Evolutionary conservation across 2,888 invertebrate genomes (phyloP).

Genomic region (Thera obeliscata): DNA sequence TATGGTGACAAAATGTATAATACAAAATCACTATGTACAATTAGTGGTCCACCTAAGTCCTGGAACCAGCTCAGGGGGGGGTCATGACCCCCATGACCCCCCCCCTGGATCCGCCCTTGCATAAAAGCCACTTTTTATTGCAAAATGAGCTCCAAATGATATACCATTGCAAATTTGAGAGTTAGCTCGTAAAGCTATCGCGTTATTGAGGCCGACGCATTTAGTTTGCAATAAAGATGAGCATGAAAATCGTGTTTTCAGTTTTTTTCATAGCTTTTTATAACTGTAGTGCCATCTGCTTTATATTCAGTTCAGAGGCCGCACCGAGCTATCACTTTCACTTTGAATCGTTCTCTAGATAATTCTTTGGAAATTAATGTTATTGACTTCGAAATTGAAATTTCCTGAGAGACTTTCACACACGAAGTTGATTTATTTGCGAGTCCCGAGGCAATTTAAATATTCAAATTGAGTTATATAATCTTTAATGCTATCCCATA

Average conservation of each 20-base stretch:
- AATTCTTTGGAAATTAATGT: constrained; percentile 46
- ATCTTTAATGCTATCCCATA: constrained; percentile 13
- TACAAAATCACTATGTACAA: too few relatives aligned
- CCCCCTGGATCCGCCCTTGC: too few relatives aligned
- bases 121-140: constrained; percentile 44
- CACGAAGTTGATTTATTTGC: constrained; percentile 33
- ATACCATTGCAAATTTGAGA: constrained; percentile 64
- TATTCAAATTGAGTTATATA: constrained; percentile 30
- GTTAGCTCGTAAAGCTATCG: constrained; percentile 70
- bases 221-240: constrained; percentile 69
- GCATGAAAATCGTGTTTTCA: constrained; percentile 68
- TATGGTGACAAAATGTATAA: too few relatives aligned
- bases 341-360: constrained; percentile 49
- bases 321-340: constrained; percentile 48
- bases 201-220: constrained; percentile 71
- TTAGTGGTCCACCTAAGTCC: too few relatives aligned
- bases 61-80: too few relatives aligned
- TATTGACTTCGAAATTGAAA: constrained; percentile 44
- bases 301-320: constrained; percentile 49
- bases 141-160: constrained; percentile 51
- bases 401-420: constrained; percentile 35
- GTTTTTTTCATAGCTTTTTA: constrained; percentile 54
- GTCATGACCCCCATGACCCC: too few relatives aligned
- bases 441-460: constrained; percentile 25
- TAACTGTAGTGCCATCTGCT: constrained; percentile 53